These are phyloP conservation scores for Caracal caracal DNA, from an alignment of 2,113 vertebrate species.

Conservation along the genomic window DNA sequence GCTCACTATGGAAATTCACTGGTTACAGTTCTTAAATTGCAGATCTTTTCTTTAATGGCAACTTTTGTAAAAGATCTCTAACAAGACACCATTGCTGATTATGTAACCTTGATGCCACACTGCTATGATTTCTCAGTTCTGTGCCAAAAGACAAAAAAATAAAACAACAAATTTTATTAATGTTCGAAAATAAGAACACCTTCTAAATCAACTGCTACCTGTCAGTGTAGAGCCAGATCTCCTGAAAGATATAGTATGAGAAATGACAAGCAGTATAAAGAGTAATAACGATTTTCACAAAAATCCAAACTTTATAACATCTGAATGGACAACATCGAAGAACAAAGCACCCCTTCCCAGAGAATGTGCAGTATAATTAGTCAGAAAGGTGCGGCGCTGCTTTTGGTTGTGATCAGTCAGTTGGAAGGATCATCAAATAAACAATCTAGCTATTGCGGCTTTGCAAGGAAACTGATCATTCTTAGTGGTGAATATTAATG, in stretches of 20 bases:
- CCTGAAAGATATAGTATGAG: background rate
- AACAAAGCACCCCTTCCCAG: background rate
- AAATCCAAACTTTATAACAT: conserved; percentile 38
- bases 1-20: background rate
- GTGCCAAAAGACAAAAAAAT: background rate
- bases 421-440: conserved; percentile 70
- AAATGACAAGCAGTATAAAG: background rate
- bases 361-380: background rate
- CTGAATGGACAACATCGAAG: background rate
- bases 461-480: conserved; percentile 71
- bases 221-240: background rate
- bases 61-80: conserved; percentile 53
- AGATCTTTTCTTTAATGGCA: conserved; percentile 28
- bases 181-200: conserved; percentile 3
- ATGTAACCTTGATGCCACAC: background rate
- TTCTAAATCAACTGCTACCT: background rate
- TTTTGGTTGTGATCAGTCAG: conserved; percentile 17
- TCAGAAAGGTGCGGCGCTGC: background rate
- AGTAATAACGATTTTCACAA: background rate
- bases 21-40: background rate
- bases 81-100: conserved; percentile 1
- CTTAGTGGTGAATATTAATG: conserved; percentile 64
- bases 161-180: background rate
- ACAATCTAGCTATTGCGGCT: background rate
- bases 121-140: background rate